phyloP scores from a whole-genome alignment of 2,888 invertebrate species.

The Hymenopus coronatus region DNA sequence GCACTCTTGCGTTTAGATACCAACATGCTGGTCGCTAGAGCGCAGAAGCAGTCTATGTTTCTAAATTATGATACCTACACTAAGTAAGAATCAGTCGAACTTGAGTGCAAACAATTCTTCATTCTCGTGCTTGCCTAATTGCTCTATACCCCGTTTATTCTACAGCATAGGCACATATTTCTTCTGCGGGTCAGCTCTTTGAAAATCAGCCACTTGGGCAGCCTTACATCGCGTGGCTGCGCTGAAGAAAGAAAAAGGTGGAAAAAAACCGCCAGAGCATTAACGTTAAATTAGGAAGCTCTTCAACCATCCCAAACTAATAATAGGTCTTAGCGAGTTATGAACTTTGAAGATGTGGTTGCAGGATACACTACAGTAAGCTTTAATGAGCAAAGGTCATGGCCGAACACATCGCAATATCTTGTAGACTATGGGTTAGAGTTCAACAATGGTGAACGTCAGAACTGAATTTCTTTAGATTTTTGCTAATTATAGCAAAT shows the following conservation, averaged over 20 bases:
- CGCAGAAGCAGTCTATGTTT: too few species aligned
- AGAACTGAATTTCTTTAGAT: too few species aligned
- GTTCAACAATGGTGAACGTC: too few species aligned
- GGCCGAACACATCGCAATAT: not conserved
- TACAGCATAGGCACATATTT: not conserved
- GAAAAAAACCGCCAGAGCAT: slow-evolving; percentile 3
- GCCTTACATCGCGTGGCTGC: not conserved
- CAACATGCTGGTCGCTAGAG: too few species aligned
- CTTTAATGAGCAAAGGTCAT: not conserved
- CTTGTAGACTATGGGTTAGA: too few species aligned
- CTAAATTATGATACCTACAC: too few species aligned
- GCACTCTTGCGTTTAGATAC: too few species aligned
- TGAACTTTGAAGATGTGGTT: not conserved
- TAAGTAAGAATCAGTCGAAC: not conserved
- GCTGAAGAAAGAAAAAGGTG: not conserved
- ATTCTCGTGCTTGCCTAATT: not conserved
- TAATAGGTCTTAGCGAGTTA: not conserved
- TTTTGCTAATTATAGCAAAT: too few species aligned
- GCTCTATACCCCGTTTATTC: not conserved
- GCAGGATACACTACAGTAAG: not conserved
- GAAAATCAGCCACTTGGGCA: not conserved
- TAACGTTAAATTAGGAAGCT: slow-evolving; percentile 2
- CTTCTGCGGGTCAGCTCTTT: not conserved
- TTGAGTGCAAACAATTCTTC: not conserved
- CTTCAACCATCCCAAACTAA: slow-evolving; percentile 4